Conservation (phyloP, 1,140 invertebrate genomes). For the Bursaphelenchus mucronatus region DNA sequence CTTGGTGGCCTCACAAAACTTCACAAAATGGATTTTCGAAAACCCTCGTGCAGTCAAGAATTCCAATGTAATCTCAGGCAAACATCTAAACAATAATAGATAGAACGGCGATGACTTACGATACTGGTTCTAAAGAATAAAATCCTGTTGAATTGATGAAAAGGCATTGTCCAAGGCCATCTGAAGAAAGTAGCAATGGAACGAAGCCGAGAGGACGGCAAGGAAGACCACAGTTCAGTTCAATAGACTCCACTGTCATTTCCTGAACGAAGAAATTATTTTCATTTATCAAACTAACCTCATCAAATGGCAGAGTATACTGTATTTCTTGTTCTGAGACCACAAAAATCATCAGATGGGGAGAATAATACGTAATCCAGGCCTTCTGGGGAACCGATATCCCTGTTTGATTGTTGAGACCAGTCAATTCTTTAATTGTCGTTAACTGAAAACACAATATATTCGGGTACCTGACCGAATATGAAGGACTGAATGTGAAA, state of each 20-base stretch:
- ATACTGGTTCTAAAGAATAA: slow-evolving; percentile 1
- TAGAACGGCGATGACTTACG: neutral
- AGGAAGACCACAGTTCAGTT: neutral
- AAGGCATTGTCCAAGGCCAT: slow-evolving; percentile 13
- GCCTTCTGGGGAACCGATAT: neutral
- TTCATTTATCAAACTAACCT: slow-evolving; percentile 2
- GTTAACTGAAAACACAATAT: no score
- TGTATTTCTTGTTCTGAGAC: neutral
- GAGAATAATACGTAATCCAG: neutral
- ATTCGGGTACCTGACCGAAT: no score
- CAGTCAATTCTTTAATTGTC: no score
- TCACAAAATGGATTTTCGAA: neutral
- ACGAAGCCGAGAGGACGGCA: slow-evolving; percentile 15
- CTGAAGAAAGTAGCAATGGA: neutral
- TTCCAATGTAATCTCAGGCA: neutral
- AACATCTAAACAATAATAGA: slow-evolving; percentile 5
- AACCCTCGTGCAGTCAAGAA: slow-evolving; percentile 1
- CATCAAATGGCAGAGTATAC: slow-evolving; percentile 9
- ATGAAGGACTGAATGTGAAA: no score
- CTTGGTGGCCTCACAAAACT: slow-evolving; percentile 6
- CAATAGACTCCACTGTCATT: neutral
- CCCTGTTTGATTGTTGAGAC: no score
- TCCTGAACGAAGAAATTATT: slow-evolving; percentile 5
- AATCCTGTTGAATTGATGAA: neutral
- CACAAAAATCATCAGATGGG: slow-evolving; percentile 7